phyloP scores from a whole-genome alignment of 1,140 invertebrate species.

The Musca vetustissima region DNA sequence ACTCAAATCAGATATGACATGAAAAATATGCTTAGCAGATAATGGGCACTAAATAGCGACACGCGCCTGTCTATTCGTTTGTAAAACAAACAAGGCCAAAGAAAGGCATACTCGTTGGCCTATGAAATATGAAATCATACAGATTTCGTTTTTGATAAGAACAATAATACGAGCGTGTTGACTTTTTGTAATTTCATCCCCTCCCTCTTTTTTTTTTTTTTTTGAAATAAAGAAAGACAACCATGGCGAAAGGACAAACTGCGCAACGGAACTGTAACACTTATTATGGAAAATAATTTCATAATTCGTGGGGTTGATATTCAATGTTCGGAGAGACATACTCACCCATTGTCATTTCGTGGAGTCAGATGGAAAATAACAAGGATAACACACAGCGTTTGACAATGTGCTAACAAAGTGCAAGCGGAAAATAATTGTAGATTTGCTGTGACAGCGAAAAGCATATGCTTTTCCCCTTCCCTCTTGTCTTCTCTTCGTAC shows the following conservation, averaged over 20 bases:
- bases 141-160: not conserved
- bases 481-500: too few relatives aligned
- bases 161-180: not conserved
- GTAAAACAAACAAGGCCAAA: not conserved
- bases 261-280: not conserved
- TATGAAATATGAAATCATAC: slow-evolving; percentile 15
- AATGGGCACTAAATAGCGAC: slow-evolving; percentile 17
- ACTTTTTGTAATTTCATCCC: not conserved
- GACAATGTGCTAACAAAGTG: slow-evolving; percentile 44
- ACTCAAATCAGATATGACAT: slow-evolving; percentile 7
- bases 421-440: slow-evolving; percentile 19
- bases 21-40: slow-evolving; percentile 18
- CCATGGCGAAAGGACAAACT: slow-evolving; percentile 1
- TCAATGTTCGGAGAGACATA: not conserved
- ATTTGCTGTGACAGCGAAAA: slow-evolving; percentile 1
- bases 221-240: not conserved
- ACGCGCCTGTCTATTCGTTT: not conserved
- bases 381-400: not conserved
- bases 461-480: slow-evolving; percentile 18
- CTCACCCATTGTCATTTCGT: not conserved
- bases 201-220: not conserved
- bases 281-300: slow-evolving; percentile 24
- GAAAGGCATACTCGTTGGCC: too few relatives aligned
- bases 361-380: not conserved
- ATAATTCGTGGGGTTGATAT: slow-evolving; percentile 25